These are phyloP conservation scores for Athalia cordata DNA, from an alignment of 2,888 invertebrate genomes.

Conservation along the genomic window DNA sequence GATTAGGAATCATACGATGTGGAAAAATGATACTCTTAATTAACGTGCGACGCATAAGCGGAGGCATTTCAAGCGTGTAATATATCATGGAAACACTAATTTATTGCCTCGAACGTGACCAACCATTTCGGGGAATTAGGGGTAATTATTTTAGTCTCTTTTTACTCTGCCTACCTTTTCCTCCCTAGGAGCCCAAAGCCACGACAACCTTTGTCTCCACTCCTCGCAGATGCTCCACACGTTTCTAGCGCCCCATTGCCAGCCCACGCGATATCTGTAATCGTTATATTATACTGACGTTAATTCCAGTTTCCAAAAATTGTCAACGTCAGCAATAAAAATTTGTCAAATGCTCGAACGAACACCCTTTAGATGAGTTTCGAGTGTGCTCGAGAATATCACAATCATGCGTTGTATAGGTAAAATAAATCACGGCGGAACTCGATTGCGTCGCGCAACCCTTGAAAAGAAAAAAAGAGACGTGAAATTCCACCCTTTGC, in stretches of 20 bases:
- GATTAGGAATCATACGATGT: conserved; percentile 3
- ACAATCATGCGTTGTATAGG: no score
- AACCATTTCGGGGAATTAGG: not conserved
- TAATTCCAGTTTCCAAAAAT: not conserved
- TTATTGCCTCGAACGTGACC: conserved; percentile 8
- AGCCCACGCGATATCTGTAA: conserved; percentile 62
- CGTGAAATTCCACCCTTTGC: not conserved
- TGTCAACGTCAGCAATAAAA: not conserved
- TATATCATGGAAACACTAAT: conserved; percentile 17
- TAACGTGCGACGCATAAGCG: conserved; percentile 12
- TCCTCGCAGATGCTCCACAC: conserved; percentile 70
- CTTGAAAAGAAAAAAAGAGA: not conserved
- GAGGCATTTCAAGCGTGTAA: not conserved
- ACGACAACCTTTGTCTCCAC: conserved; percentile 69
- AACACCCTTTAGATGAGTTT: not conserved
- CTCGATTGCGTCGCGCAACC: no score
- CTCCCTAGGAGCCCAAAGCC: conserved; percentile 71
- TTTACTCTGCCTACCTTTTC: conserved; percentile 65
- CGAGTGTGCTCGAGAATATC: not conserved
- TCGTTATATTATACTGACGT: conserved; percentile 8
- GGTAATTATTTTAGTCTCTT: not conserved
- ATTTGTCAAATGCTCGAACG: not conserved
- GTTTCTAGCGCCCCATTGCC: conserved; percentile 68
- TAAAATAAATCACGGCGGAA: no score
- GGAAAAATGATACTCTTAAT: conserved; percentile 19